phyloP scores from a whole-genome alignment of 2,888 invertebrate species.

The Sclerodermus sp. region DNA sequence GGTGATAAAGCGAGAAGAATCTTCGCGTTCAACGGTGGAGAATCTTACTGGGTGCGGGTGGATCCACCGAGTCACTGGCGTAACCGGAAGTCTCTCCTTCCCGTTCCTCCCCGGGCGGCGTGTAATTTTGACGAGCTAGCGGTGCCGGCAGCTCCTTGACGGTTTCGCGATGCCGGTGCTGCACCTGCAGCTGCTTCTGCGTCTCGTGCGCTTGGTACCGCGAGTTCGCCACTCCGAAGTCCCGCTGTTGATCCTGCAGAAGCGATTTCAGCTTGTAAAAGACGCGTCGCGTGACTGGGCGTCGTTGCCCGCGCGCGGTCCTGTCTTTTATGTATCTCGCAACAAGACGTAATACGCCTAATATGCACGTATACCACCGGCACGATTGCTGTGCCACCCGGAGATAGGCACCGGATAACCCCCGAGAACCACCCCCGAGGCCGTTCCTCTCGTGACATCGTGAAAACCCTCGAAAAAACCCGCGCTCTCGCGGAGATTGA shows the following conservation, averaged over 20 bases:
- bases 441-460: no score
- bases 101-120: slow-evolving; percentile 40
- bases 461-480: no score
- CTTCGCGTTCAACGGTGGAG: no score
- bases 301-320: slow-evolving; percentile 4
- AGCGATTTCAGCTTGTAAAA: neutral
- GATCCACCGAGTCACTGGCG: slow-evolving; percentile 72
- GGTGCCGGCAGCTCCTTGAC: slow-evolving; percentile 43
- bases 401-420: no score
- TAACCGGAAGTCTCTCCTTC: slow-evolving; percentile 76
- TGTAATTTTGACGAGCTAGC: slow-evolving; percentile 39
- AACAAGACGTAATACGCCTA: slow-evolving; percentile 6
- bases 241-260: slow-evolving; percentile 16
- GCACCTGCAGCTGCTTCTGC: slow-evolving; percentile 18
- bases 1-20: no score
- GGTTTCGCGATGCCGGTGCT: slow-evolving; percentile 28
- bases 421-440: no score
- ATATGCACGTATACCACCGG: neutral
- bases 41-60: slow-evolving; percentile 18
- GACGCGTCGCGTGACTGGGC: slow-evolving; percentile 27
- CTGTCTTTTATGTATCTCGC: slow-evolving; percentile 15
- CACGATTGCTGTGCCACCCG: neutral
- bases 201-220: slow-evolving; percentile 29
- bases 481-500: no score
- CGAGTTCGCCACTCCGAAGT: slow-evolving; percentile 35